Base-by-base conservation (phyloP, 2,888 invertebrate species). In the Phasia obesa region DNA sequence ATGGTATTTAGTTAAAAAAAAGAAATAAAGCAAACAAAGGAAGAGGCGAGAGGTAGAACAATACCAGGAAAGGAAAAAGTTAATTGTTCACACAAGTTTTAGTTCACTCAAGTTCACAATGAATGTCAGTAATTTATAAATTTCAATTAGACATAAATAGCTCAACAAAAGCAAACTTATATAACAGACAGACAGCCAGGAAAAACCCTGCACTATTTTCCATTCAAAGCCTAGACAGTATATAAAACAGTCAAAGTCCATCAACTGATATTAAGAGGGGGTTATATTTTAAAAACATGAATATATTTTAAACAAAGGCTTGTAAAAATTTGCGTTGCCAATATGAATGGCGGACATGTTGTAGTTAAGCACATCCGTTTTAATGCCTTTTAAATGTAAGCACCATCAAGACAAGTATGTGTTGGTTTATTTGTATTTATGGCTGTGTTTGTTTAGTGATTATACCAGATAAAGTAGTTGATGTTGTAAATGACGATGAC, bases 331-430 rank as follows among this genome's bases (percentile, higher is more conserved):
- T 79, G 64, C 53, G 38, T 75, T 79, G 76, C 38, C 76, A 76
- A 79, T 73, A 59, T 76, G 59, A 79, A 73, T 79, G 75, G 49
- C 67, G 67, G 73, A 75, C 71, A 69, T 67, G 70, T 79, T 47
- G 27, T 47, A 59, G 57, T 75, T 51, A 55, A 79, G 47, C 64
- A 64, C 64, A 64, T 78, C 65, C 75, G 67, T 31, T 73, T 44
- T 55, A 23, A 57, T n/a, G 47, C 59, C 38, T n/a, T 17, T 35
- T 19, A 64, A 60, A 53, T 35, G 15, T 49, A 57, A 57, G 38
- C 27, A 5, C 17, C 55, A 42, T 60, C 25, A 17, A 49, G n/a
- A 4, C 38, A 51, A 21, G 21, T 62, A n/a, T n/a, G 23, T 21
- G 7, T 57, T 13, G 19, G 15, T 21, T 17, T 19, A 7, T 47